Evolutionary conservation across 2,113 vertebrate species (phyloP).

Genomic region (Myotis brandtii): DNA sequence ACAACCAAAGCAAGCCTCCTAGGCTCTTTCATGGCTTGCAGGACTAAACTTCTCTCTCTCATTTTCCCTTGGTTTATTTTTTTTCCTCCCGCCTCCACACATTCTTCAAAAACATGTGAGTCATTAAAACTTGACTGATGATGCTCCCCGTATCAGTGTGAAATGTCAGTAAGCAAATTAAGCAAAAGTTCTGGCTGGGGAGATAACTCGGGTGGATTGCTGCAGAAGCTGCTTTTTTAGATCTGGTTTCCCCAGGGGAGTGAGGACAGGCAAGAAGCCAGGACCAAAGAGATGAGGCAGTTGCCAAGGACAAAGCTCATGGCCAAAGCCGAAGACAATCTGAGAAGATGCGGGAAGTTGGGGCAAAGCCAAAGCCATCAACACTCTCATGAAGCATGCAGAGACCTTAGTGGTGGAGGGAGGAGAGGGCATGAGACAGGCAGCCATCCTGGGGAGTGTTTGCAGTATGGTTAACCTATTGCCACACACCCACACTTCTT

Average conservation of each 20-base stretch:
- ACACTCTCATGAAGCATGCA: accelerated
- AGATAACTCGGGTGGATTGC: background rate
- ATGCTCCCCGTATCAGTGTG: background rate
- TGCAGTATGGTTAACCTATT: background rate
- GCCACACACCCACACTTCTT: accelerated
- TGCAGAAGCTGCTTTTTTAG: background rate
- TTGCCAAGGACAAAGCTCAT: background rate
- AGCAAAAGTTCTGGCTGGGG: conserved; percentile 27
- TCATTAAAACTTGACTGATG: conserved; percentile 46
- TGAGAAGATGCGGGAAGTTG: background rate
- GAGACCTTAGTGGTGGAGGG: accelerated
- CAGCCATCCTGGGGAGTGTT: background rate
- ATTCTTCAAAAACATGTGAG: conserved; percentile 65
- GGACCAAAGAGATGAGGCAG: background rate
- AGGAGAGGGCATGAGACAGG: accelerated
- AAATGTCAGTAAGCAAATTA: conserved; percentile 67
- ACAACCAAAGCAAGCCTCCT: conserved; percentile 51
- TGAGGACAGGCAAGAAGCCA: background rate
- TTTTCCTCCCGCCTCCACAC: conserved; percentile 33
- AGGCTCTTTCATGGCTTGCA: conserved; percentile 32
- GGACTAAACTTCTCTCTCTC: conserved; percentile 10
- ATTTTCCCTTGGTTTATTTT: background rate
- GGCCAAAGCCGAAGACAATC: background rate
- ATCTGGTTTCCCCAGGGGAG: background rate
- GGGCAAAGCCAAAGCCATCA: background rate